Base-by-base conservation (phyloP, 2,888 invertebrate species). In the Glaucopsyche alexis region DNA sequence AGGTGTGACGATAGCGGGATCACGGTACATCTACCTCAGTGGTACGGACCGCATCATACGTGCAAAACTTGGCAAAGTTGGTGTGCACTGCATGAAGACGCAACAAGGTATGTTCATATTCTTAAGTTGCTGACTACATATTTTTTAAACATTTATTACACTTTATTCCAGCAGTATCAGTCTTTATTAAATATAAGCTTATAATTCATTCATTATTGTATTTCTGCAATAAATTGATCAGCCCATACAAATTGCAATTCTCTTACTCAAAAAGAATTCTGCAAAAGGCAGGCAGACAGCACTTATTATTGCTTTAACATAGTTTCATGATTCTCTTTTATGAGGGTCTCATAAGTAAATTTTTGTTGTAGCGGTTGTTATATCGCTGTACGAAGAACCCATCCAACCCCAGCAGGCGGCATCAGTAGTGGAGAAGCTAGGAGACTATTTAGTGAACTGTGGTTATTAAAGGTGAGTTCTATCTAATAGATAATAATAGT, bases 351-450 rank as follows among this genome's bases (percentile, higher is more conserved):
- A 66, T 4, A 38, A 40, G 8, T 40, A 42, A 60, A n/a, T 38
- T 84, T 89, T 91, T 90, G 84, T 95, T 75, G 7, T 94, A 97
- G 97, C 98, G 90, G 96, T 98, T 93, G 97, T 98, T 93, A 96
- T 98, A 91, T 97, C 98, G 93, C 95, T 98, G 91, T 98, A 98
- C 90, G 97, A 98, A 96, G 98, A 98, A 94, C 98, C 98, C 89
- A 97, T 98, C 93, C 98, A 98, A 94, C 98, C 98, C 93, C 98
- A 98, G 94, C 98, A 98, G 94, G 98, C 98, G 88, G 98, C 98
- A 93, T 97, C 97, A 84, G 97, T 98, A 94, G 98, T 98, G 93
- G 98, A 98, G 96, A 98, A 98, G 95, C 95, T 98, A 95, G 98
- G 98, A 95, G 98, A 98, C 94, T 98, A 98, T 96, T 96, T 98